Evolutionary conservation across 2,797 vertebrate genomes (phyloP), one percentile per base, ranked within the genome.

Genomic region (Girardinus metallicus): DNA sequence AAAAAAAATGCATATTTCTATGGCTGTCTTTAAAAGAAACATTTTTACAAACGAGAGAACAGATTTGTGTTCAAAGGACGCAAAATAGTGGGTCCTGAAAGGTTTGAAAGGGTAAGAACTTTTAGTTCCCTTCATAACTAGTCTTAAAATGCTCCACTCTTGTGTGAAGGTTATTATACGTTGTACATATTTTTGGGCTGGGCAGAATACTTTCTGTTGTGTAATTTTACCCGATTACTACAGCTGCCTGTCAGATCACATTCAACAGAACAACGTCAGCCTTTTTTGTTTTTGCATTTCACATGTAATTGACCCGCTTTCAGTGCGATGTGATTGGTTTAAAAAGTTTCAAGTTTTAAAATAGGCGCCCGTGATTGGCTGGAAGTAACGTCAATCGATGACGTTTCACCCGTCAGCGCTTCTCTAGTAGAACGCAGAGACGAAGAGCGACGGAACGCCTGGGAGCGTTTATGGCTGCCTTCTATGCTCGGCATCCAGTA

Each of bases 201-300:
- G 26, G 41, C 41, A 29, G 5, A 70, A 70, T 70, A 70, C 11
- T 70, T 70, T 68, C 1, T 70, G 39, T 43, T 43, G 23, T 70
- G 66, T 43, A 73, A 47, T 53, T 78, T 71, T 29, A 15, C 10
- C n/a, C n/a, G 6, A 31, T 34, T 49, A 43, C 64, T 49, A 76
- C 31, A 75, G 43, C 51, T 80, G 81, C 81, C 51, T 83, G 81
- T 76, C 77, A 81, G 81, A 81, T 85, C 85, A 89, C 81, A 75
- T 83, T 83, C 62, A 68, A 26, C 73, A 9, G 29, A 47, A 62
- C 64, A 64, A 46, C 88, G 74, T 89, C 91, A 87, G 71, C 46
- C 79, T 88, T 41, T 92, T 68, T 18, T 93, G 89, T 94, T 93
- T 92, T 93, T 73, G 74, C 79, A 78, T 80, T 80, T 89, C 86